phyloP scores from a whole-genome alignment of 2,888 invertebrate species.

The Linyphia triangularis region DNA sequence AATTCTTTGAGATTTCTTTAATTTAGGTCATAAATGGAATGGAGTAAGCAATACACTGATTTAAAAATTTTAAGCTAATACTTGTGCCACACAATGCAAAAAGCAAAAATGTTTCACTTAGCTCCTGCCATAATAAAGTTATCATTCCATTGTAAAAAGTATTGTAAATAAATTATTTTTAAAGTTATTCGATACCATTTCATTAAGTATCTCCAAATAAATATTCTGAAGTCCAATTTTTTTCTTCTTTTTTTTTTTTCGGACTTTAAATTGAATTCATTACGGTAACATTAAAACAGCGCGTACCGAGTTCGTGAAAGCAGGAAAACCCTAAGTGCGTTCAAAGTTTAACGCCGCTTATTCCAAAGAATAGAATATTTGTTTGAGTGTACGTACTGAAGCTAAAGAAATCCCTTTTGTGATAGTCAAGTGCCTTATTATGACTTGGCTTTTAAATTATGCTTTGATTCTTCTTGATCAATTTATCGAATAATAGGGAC shows the following conservation, averaged over 20 bases:
- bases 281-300: constrained; percentile 41
- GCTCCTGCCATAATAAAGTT: too few species aligned
- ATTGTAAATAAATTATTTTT: too few species aligned
- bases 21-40: too few species aligned
- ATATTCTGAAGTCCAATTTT: constrained; percentile 33
- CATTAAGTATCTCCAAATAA: constrained; percentile 6
- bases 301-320: constrained; percentile 39
- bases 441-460: constrained; percentile 62
- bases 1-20: too few species aligned
- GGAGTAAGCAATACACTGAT: too few species aligned
- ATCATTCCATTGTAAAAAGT: too few species aligned
- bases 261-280: constrained; percentile 48
- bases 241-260: too few species aligned
- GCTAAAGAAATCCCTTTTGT: constrained; percentile 57
- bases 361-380: constrained; percentile 54
- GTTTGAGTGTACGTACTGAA: constrained; percentile 32
- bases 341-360: constrained; percentile 49
- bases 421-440: constrained; percentile 61
- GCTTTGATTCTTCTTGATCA: constrained; percentile 64
- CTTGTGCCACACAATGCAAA: too few species aligned
- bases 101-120: too few species aligned
- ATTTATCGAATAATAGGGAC: constrained; percentile 42
- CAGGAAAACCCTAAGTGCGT: constrained; percentile 37
- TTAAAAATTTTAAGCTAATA: too few species aligned
- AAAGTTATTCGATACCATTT: too few species aligned